Conservation (phyloP, 2,797 vertebrate genomes). For the Neopelma chrysocephalum region DNA sequence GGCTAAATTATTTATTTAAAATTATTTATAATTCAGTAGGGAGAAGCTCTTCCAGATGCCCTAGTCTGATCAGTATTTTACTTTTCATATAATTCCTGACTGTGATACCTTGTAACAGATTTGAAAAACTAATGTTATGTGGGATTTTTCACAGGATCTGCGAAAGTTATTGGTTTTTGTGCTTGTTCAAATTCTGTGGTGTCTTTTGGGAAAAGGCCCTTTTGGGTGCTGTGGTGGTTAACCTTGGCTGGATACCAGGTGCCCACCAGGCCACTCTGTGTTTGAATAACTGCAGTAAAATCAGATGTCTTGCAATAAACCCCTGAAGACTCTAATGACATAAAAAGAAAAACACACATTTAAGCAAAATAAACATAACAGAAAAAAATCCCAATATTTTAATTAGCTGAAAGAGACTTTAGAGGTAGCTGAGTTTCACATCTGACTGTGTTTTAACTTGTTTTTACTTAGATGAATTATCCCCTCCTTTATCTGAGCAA, state of each 20-base stretch:
- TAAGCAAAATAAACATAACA: neutral
- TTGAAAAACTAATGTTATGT: neutral
- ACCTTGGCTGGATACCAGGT: neutral
- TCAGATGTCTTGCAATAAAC: neutral
- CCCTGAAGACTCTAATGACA: neutral
- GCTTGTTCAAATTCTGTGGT: neutral
- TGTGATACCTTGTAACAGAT: neutral
- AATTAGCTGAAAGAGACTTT: neutral
- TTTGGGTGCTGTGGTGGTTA: neutral
- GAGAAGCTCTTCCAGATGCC: neutral
- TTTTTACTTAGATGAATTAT: constrained; percentile 85
- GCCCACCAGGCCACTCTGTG: neutral
- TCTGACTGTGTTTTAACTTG: constrained; percentile 31
- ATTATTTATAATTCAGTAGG: neutral
- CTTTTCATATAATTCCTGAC: neutral
- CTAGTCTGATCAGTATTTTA: neutral
- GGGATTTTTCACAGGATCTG: neutral
- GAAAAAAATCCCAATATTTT: neutral
- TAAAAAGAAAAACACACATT: neutral
- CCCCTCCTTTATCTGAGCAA: constrained; percentile 87
- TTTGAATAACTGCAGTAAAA: neutral
- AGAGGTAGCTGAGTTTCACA: neutral
- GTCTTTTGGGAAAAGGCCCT: neutral
- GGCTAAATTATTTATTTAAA: neutral
- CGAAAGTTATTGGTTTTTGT: neutral